Evolutionary conservation across 2,797 vertebrate genomes (phyloP), one percentile per base, ranked within the genome.

Genomic region (Dermochelys coriacea): DNA sequence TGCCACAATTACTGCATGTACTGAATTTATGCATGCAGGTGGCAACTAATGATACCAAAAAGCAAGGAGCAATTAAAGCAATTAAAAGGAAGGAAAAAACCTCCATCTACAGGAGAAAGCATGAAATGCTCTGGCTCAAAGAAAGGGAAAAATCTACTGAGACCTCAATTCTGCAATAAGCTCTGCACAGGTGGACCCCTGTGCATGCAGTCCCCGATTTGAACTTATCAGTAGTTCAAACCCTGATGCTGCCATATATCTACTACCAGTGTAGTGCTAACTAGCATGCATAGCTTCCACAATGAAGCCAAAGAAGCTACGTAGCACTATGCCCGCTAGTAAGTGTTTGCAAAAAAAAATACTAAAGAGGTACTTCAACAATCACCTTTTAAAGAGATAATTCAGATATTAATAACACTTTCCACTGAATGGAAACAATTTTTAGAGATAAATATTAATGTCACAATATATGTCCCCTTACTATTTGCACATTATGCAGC

Each of bases 21-120:
- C 12, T 0, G 0, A 2, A 59, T 27, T 12, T 0, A 2, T 0
- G 11, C 0, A 12, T 52, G 37, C 25, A 0, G 18, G 0, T 57
- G 12, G 31, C 37, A 1, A n/a, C 49, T 80, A 55, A 1, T 2
- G 0, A 3, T 1, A 2, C n/a, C 61, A 4, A 51, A 2, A 75
- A 0, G 8, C 47, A 25, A 12, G 52, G n/a, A 82, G 21, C n/a
- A n/a, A n/a, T n/a, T n/a, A n/a, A 68, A 23, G 10, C 7, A 16
- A 11, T 55, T 52, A 9, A 41, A 29, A 21, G 7, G 7, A 3
- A 23, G 49, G 27, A 3, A 1, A 2, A 2, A 41, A 34, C 23
- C 34, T 23, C 2, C 0, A 4, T 1, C 23, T 85, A 85, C 31
- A 77, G 27, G 41, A 15, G 34, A n/a, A n/a, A 3, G 47, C 2